Evolutionary conservation across 2,113 vertebrate species (phyloP).

Genomic region (Crocuta crocuta): DNA sequence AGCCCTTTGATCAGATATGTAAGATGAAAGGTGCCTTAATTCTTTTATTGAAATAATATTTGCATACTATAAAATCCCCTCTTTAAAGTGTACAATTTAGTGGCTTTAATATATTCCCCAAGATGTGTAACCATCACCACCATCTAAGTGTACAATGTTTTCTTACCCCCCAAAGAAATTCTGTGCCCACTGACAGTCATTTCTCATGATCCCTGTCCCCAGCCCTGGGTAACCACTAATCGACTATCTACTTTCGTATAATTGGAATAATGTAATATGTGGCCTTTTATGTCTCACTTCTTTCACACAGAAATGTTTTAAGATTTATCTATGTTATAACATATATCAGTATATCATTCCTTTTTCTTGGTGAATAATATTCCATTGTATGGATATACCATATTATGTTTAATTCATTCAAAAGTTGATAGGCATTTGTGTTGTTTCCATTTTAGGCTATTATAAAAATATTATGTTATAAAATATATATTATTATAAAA

Average conservation of each 20-base stretch:
- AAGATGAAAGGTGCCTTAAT: neutral
- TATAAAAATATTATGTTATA: neutral
- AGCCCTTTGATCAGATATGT: neutral
- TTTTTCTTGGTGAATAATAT: slow-evolving; percentile 17
- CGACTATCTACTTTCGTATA: neutral
- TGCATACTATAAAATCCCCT: neutral
- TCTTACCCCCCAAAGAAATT: neutral
- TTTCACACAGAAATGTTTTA: neutral
- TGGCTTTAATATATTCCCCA: neutral
- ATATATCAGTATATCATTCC: neutral
- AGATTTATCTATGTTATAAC: neutral
- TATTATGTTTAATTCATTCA: neutral
- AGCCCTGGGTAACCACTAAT: neutral
- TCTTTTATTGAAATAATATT: neutral
- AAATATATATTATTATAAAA: too few species aligned
- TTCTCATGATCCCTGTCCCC: neutral
- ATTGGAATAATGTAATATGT: neutral
- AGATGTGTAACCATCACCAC: neutral
- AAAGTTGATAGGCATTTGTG: neutral
- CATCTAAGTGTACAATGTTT: neutral
- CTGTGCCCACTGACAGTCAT: neutral
- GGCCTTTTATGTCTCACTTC: neutral
- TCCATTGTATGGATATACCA: neutral
- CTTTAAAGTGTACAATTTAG: neutral
- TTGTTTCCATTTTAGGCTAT: neutral